These are phyloP conservation scores for Gorsachius goisagi DNA, from an alignment of 2,113 vertebrate genomes.

Conservation along the genomic window DNA sequence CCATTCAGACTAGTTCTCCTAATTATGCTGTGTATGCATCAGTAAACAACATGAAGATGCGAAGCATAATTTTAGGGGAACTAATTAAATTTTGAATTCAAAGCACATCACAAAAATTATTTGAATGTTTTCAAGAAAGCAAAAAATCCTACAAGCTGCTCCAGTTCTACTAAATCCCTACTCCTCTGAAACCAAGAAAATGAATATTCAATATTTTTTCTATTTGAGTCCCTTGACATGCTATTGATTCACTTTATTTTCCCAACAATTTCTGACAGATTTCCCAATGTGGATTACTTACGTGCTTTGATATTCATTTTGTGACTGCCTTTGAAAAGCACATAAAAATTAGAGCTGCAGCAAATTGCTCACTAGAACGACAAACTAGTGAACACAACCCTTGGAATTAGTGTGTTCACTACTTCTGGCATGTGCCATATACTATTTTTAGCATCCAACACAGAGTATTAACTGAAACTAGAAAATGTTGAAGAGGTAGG, in stretches of 20 bases:
- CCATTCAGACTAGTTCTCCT: conserved; percentile 23
- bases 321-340: conserved; percentile 78
- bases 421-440: not conserved
- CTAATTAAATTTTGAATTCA: conserved; percentile 72
- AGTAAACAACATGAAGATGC: conserved; percentile 56
- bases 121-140: conserved; percentile 69
- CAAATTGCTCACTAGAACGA: conserved; percentile 29
- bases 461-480: not conserved
- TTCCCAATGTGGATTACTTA: conserved; percentile 78
- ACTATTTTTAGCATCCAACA: not conserved
- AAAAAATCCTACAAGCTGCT: conserved; percentile 69
- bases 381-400: not conserved
- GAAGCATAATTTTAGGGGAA: conserved; percentile 62
- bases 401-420: not conserved
- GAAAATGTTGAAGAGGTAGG: not conserved
- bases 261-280: conserved; percentile 83
- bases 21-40: conserved; percentile 3
- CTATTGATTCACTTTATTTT: conserved; percentile 85
- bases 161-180: conserved; percentile 71
- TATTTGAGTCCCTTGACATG: conserved; percentile 73
- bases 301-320: conserved; percentile 80
- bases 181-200: conserved; percentile 76
- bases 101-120: conserved; percentile 62
- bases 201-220: conserved; percentile 81
- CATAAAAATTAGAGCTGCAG: conserved; percentile 1